Percentiles rank a stretch among this genome's conserved stretches.
Conservation (phyloP, 2,888 invertebrate species). For the Alcis repandata region DNA sequence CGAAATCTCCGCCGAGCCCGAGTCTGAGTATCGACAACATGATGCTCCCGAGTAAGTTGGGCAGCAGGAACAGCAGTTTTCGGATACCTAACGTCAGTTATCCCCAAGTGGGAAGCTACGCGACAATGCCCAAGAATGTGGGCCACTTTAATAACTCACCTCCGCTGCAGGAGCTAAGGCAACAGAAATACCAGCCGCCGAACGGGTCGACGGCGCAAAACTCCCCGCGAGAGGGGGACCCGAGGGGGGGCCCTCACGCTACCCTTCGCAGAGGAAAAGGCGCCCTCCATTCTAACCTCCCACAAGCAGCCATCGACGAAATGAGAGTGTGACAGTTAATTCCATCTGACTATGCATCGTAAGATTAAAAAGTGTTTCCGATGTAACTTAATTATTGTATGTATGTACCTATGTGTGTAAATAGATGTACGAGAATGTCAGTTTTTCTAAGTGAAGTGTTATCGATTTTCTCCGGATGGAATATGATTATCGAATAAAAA, state of each 20-base stretch:
- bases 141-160: slow-evolving; percentile 84
- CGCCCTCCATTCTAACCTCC: slow-evolving; percentile 88
- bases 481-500: slow-evolving; percentile 77
- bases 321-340: slow-evolving; percentile 94
- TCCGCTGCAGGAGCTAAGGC: slow-evolving; percentile 84
- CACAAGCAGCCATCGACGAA: slow-evolving; percentile 94
- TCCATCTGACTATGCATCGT: slow-evolving; percentile 67
- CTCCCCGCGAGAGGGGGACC: slow-evolving; percentile 69
- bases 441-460: slow-evolving; percentile 73
- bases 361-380: slow-evolving; percentile 64
- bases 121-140: slow-evolving; percentile 88
- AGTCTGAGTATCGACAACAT: slow-evolving; percentile 86
- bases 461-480: slow-evolving; percentile 74
- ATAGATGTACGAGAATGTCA: slow-evolving; percentile 62
- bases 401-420: slow-evolving; percentile 65
- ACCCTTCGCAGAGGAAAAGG: slow-evolving; percentile 76
- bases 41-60: slow-evolving; percentile 83
- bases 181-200: slow-evolving; percentile 86
- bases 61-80: slow-evolving; percentile 83
- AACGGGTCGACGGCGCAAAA: slow-evolving; percentile 85
- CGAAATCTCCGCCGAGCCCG: slow-evolving; percentile 88
- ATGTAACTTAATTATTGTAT: slow-evolving; percentile 58
- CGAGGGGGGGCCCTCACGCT: slow-evolving; percentile 73
- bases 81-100: slow-evolving; percentile 78
- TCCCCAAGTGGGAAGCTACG: slow-evolving; percentile 80